These are phyloP conservation scores for Pogonocherus hispidulus DNA, from an alignment of 2,888 invertebrate genomes.

Conservation along the genomic window DNA sequence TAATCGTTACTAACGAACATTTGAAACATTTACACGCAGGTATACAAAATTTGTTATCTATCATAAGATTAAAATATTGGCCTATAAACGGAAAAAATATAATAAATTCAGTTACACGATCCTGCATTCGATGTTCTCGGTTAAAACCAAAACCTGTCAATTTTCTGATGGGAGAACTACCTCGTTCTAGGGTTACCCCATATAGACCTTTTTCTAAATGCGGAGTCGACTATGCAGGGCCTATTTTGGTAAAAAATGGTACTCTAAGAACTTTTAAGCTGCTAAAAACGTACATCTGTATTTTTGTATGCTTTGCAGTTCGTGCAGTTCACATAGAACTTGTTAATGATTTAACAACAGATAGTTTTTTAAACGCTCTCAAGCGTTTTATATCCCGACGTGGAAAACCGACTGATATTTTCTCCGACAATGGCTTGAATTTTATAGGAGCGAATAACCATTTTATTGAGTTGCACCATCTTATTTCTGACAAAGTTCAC, in stretches of 20 bases:
- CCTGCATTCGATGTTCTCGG: conserved; percentile 34
- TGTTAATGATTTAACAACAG: conserved; percentile 24
- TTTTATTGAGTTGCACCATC: background rate
- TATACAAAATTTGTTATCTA: conserved; percentile 15
- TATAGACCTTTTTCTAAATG: conserved; percentile 17
- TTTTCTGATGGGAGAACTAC: background rate
- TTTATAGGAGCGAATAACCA: conserved; percentile 35
- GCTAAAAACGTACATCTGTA: conserved; percentile 30
- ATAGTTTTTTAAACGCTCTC: conserved; percentile 29
- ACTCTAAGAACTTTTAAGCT: background rate
- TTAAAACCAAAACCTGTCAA: background rate
- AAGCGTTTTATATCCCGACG: conserved; percentile 23
- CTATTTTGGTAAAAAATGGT: conserved; percentile 15
- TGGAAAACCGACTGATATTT: conserved; percentile 7
- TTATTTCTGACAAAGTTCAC: background rate
- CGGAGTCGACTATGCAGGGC: conserved; percentile 38
- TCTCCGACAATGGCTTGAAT: conserved; percentile 28
- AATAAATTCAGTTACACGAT: conserved; percentile 8
- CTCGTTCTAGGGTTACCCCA: background rate
- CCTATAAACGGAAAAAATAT: conserved; percentile 20
- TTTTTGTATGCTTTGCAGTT: conserved; percentile 31
- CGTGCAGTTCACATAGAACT: conserved; percentile 33
- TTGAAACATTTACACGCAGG: conserved; percentile 24
- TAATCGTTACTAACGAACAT: conserved; percentile 22
- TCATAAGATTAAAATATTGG: conserved; percentile 17